A percentile compares a stretch with the other conserved stretches of the same genome.
phyloP scores from a whole-genome alignment of 2,113 vertebrate species.

The Phalacrocorax carbo region DNA sequence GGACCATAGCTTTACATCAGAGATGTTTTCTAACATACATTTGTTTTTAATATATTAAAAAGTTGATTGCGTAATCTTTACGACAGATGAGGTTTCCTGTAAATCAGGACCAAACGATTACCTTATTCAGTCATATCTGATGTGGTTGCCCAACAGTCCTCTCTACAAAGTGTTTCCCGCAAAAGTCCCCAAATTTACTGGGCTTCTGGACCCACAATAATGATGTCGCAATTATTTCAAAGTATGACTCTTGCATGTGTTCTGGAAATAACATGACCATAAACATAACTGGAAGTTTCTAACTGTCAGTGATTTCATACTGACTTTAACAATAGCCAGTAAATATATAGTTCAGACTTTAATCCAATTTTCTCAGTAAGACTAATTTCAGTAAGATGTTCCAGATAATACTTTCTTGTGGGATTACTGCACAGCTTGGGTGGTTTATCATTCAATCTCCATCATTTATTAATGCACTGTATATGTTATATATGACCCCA shows the following conservation, averaged over 20 bases:
- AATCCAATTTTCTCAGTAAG: neutral
- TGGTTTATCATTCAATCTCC: constrained; percentile 17
- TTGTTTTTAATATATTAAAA: constrained; percentile 40
- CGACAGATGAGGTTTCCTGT: neutral
- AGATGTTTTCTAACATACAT: neutral
- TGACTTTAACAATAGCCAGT: constrained; percentile 26
- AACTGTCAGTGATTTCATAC: constrained; percentile 17
- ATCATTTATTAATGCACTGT: neutral
- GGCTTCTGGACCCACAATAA: neutral
- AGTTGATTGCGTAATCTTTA: constrained; percentile 27
- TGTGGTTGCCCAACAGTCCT: neutral
- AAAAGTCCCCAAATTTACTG: neutral
- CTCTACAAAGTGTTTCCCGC: neutral
- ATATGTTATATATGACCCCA: neutral
- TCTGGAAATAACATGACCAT: constrained; percentile 17
- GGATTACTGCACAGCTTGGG: constrained; percentile 11
- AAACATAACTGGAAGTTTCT: constrained; percentile 23
- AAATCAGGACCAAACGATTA: constrained; percentile 7
- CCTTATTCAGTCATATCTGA: constrained; percentile 2
- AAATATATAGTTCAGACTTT: constrained; percentile 10
- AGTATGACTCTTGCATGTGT: neutral
- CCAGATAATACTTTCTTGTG: constrained; percentile 8
- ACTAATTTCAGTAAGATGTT: constrained; percentile 4
- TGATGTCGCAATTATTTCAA: neutral
- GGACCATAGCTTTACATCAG: neutral